These are phyloP conservation scores for Penaeus monodon DNA, from an alignment of 2,888 invertebrate genomes.

Conservation along the genomic window DNA sequence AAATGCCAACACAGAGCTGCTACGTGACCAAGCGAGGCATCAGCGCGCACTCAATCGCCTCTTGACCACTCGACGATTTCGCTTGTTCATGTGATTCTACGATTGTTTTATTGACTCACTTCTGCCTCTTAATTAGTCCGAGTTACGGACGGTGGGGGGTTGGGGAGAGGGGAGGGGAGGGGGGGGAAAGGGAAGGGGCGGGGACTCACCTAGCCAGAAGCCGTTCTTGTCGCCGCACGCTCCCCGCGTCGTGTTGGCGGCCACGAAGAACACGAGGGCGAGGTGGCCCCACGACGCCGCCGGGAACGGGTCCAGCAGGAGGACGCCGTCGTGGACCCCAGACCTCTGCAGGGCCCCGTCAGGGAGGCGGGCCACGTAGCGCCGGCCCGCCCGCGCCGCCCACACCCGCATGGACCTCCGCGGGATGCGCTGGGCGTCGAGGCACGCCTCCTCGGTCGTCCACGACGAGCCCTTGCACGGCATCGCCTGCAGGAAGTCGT, in stretches of 20 bases:
- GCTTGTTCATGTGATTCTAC: too few species aligned
- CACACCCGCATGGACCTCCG: slow-evolving; percentile 31
- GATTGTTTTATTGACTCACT: too few species aligned
- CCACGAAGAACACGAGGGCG: slow-evolving; percentile 71
- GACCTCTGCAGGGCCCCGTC: slow-evolving; percentile 69
- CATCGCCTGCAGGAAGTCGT: slow-evolving; percentile 31
- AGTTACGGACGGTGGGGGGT: background rate
- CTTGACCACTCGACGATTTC: too few species aligned
- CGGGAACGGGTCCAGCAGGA: slow-evolving; percentile 72
- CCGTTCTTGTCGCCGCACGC: slow-evolving; percentile 69
- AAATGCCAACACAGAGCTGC: too few species aligned
- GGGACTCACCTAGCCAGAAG: slow-evolving; percentile 69
- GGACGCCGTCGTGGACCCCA: slow-evolving; percentile 70
- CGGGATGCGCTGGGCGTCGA: slow-evolving; percentile 63
- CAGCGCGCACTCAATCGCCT: too few species aligned
- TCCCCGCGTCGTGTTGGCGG: slow-evolving; percentile 67
- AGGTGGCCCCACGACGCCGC: slow-evolving; percentile 72
- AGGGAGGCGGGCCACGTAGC: slow-evolving; percentile 68
- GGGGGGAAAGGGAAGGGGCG: background rate
- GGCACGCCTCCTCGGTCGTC: slow-evolving; percentile 42
- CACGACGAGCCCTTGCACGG: slow-evolving; percentile 25
- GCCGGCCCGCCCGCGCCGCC: slow-evolving; percentile 36
- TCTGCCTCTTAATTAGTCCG: too few species aligned
- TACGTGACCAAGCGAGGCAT: too few species aligned
- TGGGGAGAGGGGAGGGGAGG: background rate